Evolutionary conservation across 1,140 invertebrate genomes (phyloP).

Genomic region (Bombyx mori): DNA sequence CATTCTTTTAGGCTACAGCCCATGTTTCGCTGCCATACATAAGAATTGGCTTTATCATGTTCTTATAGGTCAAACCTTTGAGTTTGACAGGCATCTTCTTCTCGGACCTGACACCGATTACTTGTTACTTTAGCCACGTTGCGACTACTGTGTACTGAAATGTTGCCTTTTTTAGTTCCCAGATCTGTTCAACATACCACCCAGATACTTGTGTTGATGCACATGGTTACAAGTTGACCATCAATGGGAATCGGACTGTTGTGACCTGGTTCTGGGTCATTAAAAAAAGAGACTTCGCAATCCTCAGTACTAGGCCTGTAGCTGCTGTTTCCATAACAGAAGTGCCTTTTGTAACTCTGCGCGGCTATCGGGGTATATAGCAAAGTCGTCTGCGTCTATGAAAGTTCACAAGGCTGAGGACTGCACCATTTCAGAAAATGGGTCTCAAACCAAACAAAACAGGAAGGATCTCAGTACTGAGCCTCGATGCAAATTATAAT

Average conservation of each 20-base stretch:
- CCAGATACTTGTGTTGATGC: constrained; percentile 1
- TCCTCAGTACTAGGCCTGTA: constrained; percentile 7
- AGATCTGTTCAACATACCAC: not conserved
- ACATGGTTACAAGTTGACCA: not conserved
- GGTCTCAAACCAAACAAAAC: not conserved
- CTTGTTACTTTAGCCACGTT: constrained; percentile 13
- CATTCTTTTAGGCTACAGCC: no score
- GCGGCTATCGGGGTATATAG: not conserved
- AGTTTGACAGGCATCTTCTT: no score
- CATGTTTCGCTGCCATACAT: no score
- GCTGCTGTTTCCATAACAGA: constrained; percentile 8
- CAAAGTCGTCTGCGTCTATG: no score
- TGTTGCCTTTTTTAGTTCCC: constrained; percentile 5
- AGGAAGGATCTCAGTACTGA: not conserved
- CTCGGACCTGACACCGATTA: constrained; percentile 1
- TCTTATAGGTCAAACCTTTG: no score
- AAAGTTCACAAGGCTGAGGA: no score
- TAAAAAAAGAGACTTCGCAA: constrained; percentile 6
- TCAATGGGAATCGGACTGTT: not conserved
- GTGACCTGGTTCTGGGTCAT: constrained; percentile 1
- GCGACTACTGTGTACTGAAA: constrained; percentile 3
- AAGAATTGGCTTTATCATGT: no score
- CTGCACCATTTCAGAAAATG: not conserved
- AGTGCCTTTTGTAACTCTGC: constrained; percentile 4
- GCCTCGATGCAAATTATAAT: not conserved